Evolutionary conservation across 2,888 invertebrate genomes (phyloP).

Genomic region (Yponomeuta sedellus): DNA sequence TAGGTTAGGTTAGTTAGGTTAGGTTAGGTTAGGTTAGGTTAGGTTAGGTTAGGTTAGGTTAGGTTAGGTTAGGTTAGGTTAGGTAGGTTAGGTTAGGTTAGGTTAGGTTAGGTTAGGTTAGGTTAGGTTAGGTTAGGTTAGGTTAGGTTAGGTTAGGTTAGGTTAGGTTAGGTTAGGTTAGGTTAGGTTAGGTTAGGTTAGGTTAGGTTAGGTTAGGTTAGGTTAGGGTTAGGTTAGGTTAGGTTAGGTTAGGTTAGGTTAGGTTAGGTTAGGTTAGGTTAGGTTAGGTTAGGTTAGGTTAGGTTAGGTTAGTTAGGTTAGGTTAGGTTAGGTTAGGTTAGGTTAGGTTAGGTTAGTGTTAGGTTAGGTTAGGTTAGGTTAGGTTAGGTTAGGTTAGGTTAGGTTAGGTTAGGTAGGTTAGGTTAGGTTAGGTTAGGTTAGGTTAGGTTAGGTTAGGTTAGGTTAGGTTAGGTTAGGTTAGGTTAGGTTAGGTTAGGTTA

Average conservation of each 20-base stretch:
- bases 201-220: conserved; percentile 23
- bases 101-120: conserved; percentile 18
- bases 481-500: conserved; percentile 20
- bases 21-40: conserved; percentile 21
- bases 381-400: conserved; percentile 21
- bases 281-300: conserved; percentile 21
- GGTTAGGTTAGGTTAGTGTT: conserved; percentile 3
- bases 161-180: conserved; percentile 32
- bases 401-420: conserved; percentile 21
- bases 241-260: conserved; percentile 21
- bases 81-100: conserved; percentile 18
- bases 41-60: conserved; percentile 19
- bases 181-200: conserved; percentile 28
- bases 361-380: conserved; percentile 18
- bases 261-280: conserved; percentile 20
- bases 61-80: conserved; percentile 21
- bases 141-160: conserved; percentile 28
- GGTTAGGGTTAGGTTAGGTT: conserved; percentile 21
- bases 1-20: conserved; percentile 28
- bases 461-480: conserved; percentile 21
- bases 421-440: conserved; percentile 21
- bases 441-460: conserved; percentile 18
- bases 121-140: conserved; percentile 15
- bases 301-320: conserved; percentile 21
- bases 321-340: conserved; percentile 22